Conservation (phyloP, 1,140 invertebrate genomes). For the Hyphantria cunea region DNA sequence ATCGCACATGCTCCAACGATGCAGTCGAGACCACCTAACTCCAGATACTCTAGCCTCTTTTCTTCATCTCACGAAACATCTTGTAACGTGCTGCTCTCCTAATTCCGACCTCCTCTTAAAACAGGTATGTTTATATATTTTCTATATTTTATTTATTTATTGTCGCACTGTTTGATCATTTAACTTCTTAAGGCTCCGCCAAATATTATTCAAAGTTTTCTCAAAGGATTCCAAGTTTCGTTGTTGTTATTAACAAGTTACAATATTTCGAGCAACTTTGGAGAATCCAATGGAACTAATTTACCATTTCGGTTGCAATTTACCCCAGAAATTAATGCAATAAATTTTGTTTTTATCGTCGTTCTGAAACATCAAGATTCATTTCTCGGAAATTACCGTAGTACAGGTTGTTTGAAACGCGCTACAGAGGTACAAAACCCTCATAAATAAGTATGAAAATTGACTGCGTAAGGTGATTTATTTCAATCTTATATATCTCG, state of each 20-base stretch:
- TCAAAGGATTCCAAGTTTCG: conserved; percentile 9
- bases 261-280: conserved; percentile 12
- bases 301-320: conserved; percentile 17
- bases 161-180: neutral
- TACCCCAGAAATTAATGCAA: conserved; percentile 28
- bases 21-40: conserved; percentile 96
- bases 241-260: conserved; percentile 25
- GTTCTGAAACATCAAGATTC: conserved; percentile 28
- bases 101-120: conserved; percentile 97
- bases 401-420: conserved; percentile 25
- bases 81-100: conserved; percentile 95
- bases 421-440: conserved; percentile 25
- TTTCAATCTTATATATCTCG: conserved; percentile 21
- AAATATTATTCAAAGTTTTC: too few species aligned
- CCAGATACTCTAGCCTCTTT: conserved; percentile 96
- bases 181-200: neutral
- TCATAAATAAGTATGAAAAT: conserved; percentile 49
- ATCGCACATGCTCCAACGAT: conserved; percentile 97
- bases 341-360: conserved; percentile 31
- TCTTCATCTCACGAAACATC: conserved; percentile 96
- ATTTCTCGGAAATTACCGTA: conserved; percentile 33
- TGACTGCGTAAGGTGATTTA: conserved; percentile 43
- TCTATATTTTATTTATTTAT: neutral
- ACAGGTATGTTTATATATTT: conserved; percentile 85
- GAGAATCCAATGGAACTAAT: conserved; percentile 14